phyloP scores from a whole-genome alignment of 2,888 invertebrate genomes.

The Globia sparganii region DNA sequence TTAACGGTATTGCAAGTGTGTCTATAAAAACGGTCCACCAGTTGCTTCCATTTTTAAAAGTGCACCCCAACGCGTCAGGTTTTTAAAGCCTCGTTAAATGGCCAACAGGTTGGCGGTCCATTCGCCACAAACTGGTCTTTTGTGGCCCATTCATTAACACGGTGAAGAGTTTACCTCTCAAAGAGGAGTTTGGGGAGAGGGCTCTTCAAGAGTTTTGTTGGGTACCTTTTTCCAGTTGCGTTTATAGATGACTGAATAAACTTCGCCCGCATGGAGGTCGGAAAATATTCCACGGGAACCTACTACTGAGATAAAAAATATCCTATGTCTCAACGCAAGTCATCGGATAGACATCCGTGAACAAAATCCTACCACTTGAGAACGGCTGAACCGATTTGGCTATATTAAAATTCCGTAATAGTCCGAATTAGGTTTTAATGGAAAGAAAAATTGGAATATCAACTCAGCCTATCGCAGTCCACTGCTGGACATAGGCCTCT shows the following conservation, averaged over 20 bases:
- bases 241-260: not conserved
- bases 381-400: not conserved
- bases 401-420: not conserved
- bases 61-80: not conserved
- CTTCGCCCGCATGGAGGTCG: not conserved
- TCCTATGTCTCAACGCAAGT: not conserved
- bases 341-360: not conserved
- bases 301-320: not conserved
- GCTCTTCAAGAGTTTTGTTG: not conserved
- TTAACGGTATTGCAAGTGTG: not conserved
- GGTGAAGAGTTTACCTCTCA: not conserved
- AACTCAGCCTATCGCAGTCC: too few relatives aligned
- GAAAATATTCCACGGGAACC: not conserved
- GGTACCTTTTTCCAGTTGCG: not conserved
- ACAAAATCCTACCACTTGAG: not conserved
- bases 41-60: conserved; percentile 8
- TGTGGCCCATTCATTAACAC: conserved; percentile 16
- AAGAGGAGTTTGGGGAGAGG: not conserved
- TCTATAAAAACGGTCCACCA: not conserved
- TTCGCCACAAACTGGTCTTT: conserved; percentile 9
- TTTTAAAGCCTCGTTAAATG: conserved; percentile 25
- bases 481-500: too few relatives aligned
- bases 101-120: conserved; percentile 37
- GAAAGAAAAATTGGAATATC: not conserved
- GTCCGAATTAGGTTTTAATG: not conserved